Percentiles rank a stretch among this genome's conserved stretches.
phyloP scores from a whole-genome alignment of 53 echinoderm and acorn worm species.

The Arbacia lixula region DNA sequence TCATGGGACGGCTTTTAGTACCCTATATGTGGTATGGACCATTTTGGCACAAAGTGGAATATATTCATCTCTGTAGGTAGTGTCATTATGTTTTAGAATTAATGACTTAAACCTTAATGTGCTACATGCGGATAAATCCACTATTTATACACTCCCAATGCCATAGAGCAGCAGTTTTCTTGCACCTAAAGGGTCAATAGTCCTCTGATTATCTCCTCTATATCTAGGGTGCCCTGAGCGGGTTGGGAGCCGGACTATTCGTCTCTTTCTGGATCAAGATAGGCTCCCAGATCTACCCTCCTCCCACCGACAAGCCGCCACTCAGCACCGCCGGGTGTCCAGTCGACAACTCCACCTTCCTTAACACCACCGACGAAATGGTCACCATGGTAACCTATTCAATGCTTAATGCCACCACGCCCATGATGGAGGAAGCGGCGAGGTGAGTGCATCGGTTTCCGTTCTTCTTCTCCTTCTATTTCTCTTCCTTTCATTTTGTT shows the following conservation, averaged over 20 bases:
- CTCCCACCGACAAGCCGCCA: conserved; percentile 46
- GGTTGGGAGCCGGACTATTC: conserved; percentile 48
- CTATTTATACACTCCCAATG: too few relatives aligned
- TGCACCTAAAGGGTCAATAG: too few relatives aligned
- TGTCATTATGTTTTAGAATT: too few relatives aligned
- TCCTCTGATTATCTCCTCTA: too few relatives aligned
- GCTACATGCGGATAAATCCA: too few relatives aligned
- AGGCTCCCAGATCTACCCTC: conserved; percentile 67
- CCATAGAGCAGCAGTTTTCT: too few relatives aligned
- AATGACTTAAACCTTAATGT: too few relatives aligned
- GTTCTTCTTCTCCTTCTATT: not conserved
- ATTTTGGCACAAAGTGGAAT: too few relatives aligned
- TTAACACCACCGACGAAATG: conserved; percentile 39
- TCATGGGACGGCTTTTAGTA: too few relatives aligned
- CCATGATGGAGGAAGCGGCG: conserved; percentile 5
- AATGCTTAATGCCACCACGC: conserved; percentile 25
- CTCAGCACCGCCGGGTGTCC: conserved; percentile 47
- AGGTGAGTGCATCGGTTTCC: not conserved
- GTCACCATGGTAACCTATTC: conserved; percentile 14
- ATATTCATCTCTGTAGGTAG: too few relatives aligned
- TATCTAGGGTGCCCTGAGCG: conserved; percentile 63
- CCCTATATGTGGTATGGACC: too few relatives aligned
- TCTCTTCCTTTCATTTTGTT: not conserved
- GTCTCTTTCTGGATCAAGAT: conserved; percentile 71
- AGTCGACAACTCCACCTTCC: conserved; percentile 40